Percentiles rank a stretch among this genome's conserved stretches.
Evolutionary conservation across 2,797 vertebrate species (phyloP).

Genomic region (Pseudopleuronectes americanus): DNA sequence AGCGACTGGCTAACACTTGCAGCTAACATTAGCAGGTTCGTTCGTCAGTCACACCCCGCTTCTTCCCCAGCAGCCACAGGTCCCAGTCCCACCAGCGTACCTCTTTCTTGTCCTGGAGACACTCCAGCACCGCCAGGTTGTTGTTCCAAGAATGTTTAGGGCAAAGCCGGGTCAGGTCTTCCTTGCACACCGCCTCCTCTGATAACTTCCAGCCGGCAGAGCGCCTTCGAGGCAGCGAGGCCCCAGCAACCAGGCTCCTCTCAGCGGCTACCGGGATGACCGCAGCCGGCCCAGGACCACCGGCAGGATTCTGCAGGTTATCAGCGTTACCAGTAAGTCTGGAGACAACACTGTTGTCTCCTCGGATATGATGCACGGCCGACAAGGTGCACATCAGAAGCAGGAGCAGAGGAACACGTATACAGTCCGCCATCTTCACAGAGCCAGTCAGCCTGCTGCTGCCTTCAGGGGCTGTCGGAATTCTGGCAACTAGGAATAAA

Average conservation of each 20-base stretch:
- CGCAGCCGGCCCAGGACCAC: conserved; percentile 48
- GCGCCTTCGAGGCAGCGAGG: conserved; percentile 76
- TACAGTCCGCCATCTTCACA: conserved; percentile 96
- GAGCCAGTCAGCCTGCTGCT: conserved; percentile 66
- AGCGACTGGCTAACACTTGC: conserved; percentile 29
- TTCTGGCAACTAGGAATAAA: conserved; percentile 16
- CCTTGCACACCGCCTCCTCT: conserved; percentile 93
- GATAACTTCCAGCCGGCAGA: conserved; percentile 91
- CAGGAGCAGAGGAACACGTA: conserved; percentile 90
- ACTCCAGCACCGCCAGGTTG: conserved; percentile 96
- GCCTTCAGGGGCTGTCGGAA: conserved; percentile 61
- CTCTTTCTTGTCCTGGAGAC: conserved; percentile 95
- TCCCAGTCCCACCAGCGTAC: conserved; percentile 63
- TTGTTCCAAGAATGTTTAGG: conserved; percentile 96
- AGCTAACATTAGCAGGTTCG: conserved; percentile 47
- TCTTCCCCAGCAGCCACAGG: not conserved
- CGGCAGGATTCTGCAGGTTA: conserved; percentile 42
- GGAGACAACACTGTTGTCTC: conserved; percentile 18
- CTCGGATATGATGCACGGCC: conserved; percentile 49
- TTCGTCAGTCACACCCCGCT: conserved; percentile 67
- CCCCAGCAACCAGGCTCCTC: conserved; percentile 69
- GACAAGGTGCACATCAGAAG: conserved; percentile 80
- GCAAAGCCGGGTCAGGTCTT: conserved; percentile 93
- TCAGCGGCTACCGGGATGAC: conserved; percentile 58
- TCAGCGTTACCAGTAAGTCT: conserved; percentile 32